Evolutionary conservation across 2,113 vertebrate species (phyloP).

Genomic region (Phrynosoma blainvillii): DNA sequence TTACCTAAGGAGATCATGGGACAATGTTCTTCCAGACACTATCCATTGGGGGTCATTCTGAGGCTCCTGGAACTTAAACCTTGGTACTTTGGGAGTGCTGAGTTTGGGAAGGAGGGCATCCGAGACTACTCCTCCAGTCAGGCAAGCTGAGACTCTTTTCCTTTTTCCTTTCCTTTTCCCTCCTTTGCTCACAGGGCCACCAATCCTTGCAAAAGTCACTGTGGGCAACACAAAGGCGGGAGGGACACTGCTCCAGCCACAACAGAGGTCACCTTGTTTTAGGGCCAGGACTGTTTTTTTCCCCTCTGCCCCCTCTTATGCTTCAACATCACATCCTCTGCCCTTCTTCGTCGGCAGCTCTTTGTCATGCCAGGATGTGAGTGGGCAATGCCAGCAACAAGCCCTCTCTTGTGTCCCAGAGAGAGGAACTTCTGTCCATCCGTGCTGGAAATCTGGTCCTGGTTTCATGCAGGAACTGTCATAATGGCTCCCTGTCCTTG

Average conservation of each 20-base stretch:
- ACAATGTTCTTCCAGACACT: too few species aligned
- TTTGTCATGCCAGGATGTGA: not conserved
- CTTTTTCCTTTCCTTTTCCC: too few species aligned
- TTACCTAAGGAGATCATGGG: too few species aligned
- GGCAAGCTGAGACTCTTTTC: not conserved
- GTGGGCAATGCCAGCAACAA: not conserved
- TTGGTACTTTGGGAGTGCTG: too few species aligned
- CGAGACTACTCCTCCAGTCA: not conserved
- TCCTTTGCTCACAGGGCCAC: not conserved
- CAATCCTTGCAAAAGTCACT: not conserved
- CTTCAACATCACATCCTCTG: not conserved
- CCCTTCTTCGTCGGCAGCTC: not conserved
- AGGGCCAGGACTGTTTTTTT: not conserved
- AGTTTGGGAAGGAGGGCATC: too few species aligned
- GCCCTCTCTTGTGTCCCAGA: not conserved
- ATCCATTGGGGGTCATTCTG: not conserved
- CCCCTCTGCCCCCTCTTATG: too few species aligned
- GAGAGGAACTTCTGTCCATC: not conserved
- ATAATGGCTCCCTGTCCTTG: too few species aligned
- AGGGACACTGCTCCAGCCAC: not conserved
- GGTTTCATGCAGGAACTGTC: not conserved
- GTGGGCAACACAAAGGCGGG: too few species aligned
- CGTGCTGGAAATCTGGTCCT: not conserved
- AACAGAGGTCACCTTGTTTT: conserved; percentile 28
- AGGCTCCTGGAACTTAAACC: too few species aligned